A percentile compares a stretch with the other conserved stretches of the same genome.
Conservation (phyloP, 2,113 vertebrate genomes). For the Takifugu bimaculatus region DNA sequence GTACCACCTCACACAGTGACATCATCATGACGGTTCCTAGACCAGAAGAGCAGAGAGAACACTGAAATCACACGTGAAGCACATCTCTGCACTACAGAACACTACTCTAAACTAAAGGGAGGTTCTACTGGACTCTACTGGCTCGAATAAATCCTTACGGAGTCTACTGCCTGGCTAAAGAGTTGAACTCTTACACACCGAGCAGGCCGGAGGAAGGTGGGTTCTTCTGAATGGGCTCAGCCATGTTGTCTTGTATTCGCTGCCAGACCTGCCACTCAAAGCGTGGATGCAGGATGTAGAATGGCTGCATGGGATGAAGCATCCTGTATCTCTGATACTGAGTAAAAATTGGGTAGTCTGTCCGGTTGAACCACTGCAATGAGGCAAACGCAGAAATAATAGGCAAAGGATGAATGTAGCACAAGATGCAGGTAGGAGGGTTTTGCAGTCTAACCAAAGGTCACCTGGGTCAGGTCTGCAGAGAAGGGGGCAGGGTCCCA, state of each 20-base stretch:
- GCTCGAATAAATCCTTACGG: too few relatives aligned
- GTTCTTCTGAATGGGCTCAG: slow-evolving; percentile 77
- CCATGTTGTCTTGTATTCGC: slow-evolving; percentile 76
- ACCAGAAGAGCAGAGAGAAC: not conserved
- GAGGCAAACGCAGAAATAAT: not conserved
- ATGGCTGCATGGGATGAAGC: slow-evolving; percentile 74
- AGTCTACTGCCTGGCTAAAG: not conserved
- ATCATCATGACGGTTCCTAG: slow-evolving; percentile 79
- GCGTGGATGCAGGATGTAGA: slow-evolving; percentile 77
- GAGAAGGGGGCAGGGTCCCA: slow-evolving; percentile 81
- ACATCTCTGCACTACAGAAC: too few relatives aligned
- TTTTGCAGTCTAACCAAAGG: too few relatives aligned
- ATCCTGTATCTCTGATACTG: slow-evolving; percentile 75
- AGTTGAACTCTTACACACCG: slow-evolving; percentile 39
- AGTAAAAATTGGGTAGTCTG: slow-evolving; percentile 79
- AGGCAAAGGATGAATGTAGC: not conserved
- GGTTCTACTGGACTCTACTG: not conserved
- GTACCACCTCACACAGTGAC: slow-evolving; percentile 76
- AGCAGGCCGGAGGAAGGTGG: slow-evolving; percentile 79
- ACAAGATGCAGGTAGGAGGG: too few relatives aligned
- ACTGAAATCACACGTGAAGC: not conserved
- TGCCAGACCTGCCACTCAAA: slow-evolving; percentile 79
- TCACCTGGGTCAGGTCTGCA: slow-evolving; percentile 72
- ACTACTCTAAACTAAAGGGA: too few relatives aligned
- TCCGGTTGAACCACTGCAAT: slow-evolving; percentile 75